phyloP scores from a whole-genome alignment of 2,113 vertebrate genomes.

The Empidonax traillii region DNA sequence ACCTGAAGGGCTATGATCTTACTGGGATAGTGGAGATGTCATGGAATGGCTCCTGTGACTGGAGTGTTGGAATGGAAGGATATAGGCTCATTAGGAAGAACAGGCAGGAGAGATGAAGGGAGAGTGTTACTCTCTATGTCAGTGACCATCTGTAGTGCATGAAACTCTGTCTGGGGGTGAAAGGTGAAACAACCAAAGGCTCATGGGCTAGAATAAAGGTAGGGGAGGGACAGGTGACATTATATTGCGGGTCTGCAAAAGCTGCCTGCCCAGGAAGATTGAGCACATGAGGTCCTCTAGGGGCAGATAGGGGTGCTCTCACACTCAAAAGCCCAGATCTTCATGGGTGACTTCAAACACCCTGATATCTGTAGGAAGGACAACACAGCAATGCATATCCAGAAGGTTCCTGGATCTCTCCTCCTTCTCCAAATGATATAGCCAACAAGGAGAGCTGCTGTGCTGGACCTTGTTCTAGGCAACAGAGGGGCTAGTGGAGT shows the following conservation, averaged over 20 bases:
- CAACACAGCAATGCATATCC: not conserved
- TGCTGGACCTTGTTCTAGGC: not conserved
- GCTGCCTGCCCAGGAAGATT: not conserved
- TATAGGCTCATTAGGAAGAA: not conserved
- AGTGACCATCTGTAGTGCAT: not conserved
- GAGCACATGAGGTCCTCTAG: not conserved
- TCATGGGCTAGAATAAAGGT: not conserved
- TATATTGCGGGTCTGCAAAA: not conserved
- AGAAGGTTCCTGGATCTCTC: not conserved
- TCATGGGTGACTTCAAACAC: not conserved
- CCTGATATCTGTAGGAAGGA: not conserved
- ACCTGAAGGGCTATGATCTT: not conserved
- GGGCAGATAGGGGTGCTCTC: not conserved
- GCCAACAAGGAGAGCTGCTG: not conserved
- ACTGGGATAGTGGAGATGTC: not conserved
- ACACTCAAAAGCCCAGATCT: not conserved
- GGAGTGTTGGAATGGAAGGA: not conserved
- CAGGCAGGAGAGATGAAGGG: not conserved
- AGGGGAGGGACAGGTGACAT: not conserved
- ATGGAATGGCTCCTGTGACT: not conserved
- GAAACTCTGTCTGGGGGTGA: not conserved
- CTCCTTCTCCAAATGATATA: not conserved
- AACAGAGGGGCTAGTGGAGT: not conserved
- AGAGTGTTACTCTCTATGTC: not conserved
- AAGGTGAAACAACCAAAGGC: not conserved